Base-by-base conservation (phyloP, 2,888 invertebrate species). In the Apeira syringaria region DNA sequence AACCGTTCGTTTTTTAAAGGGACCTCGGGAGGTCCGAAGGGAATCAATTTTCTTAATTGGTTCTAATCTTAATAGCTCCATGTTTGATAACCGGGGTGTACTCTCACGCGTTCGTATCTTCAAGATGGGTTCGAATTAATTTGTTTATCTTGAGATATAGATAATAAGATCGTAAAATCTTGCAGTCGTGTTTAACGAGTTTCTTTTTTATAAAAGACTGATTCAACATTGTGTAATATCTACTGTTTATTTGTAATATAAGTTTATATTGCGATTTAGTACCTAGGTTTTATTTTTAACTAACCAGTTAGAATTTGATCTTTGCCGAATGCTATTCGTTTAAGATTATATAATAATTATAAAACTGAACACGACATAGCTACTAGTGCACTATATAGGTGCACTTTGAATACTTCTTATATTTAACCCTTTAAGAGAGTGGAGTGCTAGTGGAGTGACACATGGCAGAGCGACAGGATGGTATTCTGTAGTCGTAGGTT, bases 41-140 rank as follows among this genome's bases (percentile, higher is more conserved):
- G 68, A 84, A 79, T 86, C 84, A 84, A 86, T 88, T 87, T 83
- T 79, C 79, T 84, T 87, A 86, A 87, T 87, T 86, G 86, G 82
- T 61, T 75, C 77, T 83, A 81, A 86, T 82, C 81, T 82, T 76
- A 79, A 81, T 80, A 80, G 56, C 39, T 43, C 66, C 68, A 50
- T 61, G 59, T 50, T 60, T 59, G 77, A 78, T 79, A 77, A 70
- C 65, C 59, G 58, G 63, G 64, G 75, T 74, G 70, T 67, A 62
- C 58, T 60, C 59, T 60, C 64, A 61, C 75, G 72, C 74, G 72
- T 64, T 59, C 61, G 57, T 42, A 47, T 45, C 48, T 51, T 25
- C 22, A 52, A 54, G 47, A 60, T 56, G 53, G 61, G 64, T 61
- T 68, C 64, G 61, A 59, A 69, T 69, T 67, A 74, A 73, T 73